Evolutionary conservation across 2,888 invertebrate species (phyloP).

Genomic region (Thereva unica): DNA sequence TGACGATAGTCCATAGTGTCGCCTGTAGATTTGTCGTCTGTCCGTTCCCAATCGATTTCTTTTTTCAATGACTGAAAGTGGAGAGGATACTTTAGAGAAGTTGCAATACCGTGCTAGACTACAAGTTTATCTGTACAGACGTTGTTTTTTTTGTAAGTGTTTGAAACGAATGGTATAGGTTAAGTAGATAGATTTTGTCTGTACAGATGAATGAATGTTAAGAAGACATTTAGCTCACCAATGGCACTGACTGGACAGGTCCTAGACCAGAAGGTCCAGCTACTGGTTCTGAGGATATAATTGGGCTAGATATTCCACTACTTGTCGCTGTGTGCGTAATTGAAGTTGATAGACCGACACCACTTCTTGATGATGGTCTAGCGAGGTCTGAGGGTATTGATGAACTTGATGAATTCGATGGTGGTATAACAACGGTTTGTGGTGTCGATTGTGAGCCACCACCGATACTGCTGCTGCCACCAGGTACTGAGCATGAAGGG

Average conservation of each 20-base stretch:
- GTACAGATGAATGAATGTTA: not conserved
- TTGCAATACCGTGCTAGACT: not conserved
- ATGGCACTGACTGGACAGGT: constrained; percentile 86
- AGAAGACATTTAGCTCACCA: constrained; percentile 64
- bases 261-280: constrained; percentile 82
- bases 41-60: constrained; percentile 83
- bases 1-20: constrained; percentile 81
- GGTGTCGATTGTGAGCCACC: constrained; percentile 57
- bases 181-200: too few species aligned
- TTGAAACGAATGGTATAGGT: too few species aligned
- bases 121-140: too few species aligned
- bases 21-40: constrained; percentile 77
- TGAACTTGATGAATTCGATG: constrained; percentile 45
- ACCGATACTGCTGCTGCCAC: constrained; percentile 59
- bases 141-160: too few species aligned
- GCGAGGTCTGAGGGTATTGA: constrained; percentile 47
- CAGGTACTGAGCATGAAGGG: constrained; percentile 55
- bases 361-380: constrained; percentile 50
- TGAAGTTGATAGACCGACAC: constrained; percentile 44
- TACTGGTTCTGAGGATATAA: constrained; percentile 48
- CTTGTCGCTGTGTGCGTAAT: constrained; percentile 47
- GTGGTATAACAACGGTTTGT: constrained; percentile 48
- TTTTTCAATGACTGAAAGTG: constrained; percentile 78
- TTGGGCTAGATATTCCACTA: constrained; percentile 50
- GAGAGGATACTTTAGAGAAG: not conserved